phyloP scores from a whole-genome alignment of 2,797 vertebrate genomes.

The Eulemur rubriventer region DNA sequence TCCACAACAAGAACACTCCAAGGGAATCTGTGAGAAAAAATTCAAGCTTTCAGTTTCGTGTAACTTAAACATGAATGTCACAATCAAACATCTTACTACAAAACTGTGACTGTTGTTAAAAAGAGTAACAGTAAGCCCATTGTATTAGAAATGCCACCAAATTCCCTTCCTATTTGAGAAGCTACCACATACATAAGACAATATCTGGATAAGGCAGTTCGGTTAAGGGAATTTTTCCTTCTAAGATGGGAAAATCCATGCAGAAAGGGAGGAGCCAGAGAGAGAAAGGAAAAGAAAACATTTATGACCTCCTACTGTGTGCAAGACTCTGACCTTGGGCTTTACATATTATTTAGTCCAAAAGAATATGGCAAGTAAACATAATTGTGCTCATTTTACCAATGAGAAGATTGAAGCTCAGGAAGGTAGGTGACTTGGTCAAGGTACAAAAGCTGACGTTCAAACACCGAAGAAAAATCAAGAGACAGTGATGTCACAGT shows the following conservation, averaged over 20 bases:
- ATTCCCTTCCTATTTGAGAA: not conserved
- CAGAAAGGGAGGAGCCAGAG: not conserved
- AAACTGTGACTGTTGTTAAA: not conserved
- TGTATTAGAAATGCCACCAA: not conserved
- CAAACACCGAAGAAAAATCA: not conserved
- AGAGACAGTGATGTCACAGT: not conserved
- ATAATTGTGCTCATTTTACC: not conserved
- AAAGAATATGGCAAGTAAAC: not conserved
- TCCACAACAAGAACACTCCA: slow-evolving; percentile 92
- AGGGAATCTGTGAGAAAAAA: slow-evolving; percentile 79
- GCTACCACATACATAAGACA: not conserved
- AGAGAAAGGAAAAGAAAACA: not conserved
- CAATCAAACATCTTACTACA: not conserved
- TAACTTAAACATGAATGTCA: not conserved
- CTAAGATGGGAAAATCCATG: not conserved
- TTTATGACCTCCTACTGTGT: not conserved
- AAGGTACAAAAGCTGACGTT: not conserved
- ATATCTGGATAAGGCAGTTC: not conserved
- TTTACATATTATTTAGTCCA: not conserved
- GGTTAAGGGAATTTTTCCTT: not conserved
- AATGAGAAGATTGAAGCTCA: not conserved
- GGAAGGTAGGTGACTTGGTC: not conserved
- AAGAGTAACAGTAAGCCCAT: not conserved
- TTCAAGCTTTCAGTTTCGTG: slow-evolving; percentile 7
- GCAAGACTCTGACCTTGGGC: not conserved